These are phyloP conservation scores for Dendrophyllia cribrosa DNA, from an alignment of 64 coral and sea anemone species.

Conservation along the genomic window DNA sequence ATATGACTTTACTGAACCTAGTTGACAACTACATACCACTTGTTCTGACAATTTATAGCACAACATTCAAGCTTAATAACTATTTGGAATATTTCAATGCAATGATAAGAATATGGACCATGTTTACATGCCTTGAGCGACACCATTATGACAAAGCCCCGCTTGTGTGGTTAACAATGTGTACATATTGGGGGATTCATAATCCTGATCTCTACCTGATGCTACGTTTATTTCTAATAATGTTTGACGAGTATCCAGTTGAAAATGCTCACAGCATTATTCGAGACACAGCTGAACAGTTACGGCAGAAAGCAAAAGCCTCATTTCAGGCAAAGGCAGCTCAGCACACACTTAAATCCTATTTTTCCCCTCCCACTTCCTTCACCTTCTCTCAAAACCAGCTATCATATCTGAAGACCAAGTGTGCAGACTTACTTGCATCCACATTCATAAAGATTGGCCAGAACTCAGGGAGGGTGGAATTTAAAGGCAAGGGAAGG, in stretches of 20 bases:
- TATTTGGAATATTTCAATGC: slow-evolving; percentile 52
- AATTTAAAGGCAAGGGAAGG: neutral
- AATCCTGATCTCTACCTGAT: neutral
- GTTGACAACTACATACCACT: slow-evolving; percentile 64
- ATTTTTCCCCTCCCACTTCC: neutral
- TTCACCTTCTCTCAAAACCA: neutral
- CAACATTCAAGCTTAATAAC: slow-evolving; percentile 42
- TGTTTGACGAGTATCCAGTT: slow-evolving; percentile 47
- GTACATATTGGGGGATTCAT: slow-evolving; percentile 1
- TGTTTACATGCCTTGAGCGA: slow-evolving; percentile 56
- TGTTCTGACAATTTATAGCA: slow-evolving; percentile 52
- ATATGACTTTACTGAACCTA: slow-evolving; percentile 39
- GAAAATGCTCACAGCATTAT: slow-evolving; percentile 43
- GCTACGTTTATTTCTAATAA: neutral
- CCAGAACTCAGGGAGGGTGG: neutral
- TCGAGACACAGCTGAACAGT: slow-evolving; percentile 6
- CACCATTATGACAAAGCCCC: slow-evolving; percentile 55
- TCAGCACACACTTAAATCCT: neutral
- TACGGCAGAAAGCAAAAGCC: slow-evolving; percentile 7
- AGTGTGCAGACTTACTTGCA: neutral
- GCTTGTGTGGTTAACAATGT: slow-evolving; percentile 32
- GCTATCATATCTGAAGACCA: neutral
- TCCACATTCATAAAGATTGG: neutral
- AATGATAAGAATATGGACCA: slow-evolving; percentile 48
- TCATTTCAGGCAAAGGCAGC: neutral